phyloP scores from a whole-genome alignment of 2,888 invertebrate species.

The Pyrrhopygopsis socrates region DNA sequence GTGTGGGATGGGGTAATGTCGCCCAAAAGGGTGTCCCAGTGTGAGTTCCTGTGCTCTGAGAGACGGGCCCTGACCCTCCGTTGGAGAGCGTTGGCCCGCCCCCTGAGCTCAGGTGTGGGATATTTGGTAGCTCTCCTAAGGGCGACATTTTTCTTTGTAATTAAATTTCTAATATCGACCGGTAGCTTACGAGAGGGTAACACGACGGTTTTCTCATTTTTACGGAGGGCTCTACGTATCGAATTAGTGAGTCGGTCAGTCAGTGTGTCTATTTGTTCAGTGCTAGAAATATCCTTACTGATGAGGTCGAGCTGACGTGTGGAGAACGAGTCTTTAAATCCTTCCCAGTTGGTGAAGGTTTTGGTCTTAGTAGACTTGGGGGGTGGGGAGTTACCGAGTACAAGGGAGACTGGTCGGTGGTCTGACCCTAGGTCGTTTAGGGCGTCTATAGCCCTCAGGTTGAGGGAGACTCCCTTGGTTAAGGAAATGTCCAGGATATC shows the following conservation, averaged over 20 bases:
- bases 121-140: no score
- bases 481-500: neutral
- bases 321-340: neutral
- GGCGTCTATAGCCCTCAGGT: neutral
- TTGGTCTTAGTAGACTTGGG: neutral
- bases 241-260: neutral
- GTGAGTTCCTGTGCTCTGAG: no score
- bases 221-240: neutral
- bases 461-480: neutral
- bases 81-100: no score
- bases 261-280: neutral
- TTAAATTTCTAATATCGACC: no score
- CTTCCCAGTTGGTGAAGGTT: slow-evolving; percentile 40
- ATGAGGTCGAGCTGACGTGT: neutral
- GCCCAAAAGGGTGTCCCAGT: no score
- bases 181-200: neutral
- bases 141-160: no score
- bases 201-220: neutral
- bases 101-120: no score
- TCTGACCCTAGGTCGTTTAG: slow-evolving; percentile 12
- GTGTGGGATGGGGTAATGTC: no score
- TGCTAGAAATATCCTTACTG: neutral
- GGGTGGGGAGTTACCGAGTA: neutral
- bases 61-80: no score
- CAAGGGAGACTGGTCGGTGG: slow-evolving; percentile 13